Base-by-base conservation (phyloP, 1,140 invertebrate genomes). In the Subanguina moxae region DNA sequence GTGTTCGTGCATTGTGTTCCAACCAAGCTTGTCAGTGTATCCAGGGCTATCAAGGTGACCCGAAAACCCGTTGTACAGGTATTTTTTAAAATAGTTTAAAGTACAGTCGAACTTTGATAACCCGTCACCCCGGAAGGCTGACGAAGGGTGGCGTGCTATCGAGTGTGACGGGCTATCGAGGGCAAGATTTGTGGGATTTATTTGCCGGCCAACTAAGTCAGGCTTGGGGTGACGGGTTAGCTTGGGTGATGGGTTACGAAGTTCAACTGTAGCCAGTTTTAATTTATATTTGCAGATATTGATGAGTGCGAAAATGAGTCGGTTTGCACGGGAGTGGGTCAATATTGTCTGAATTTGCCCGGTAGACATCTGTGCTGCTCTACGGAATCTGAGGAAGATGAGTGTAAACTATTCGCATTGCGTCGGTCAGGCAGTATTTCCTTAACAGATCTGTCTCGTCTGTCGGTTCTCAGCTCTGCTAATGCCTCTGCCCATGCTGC, bases 221-320 rank as follows among this genome's bases (percentile, higher is more conserved):
- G n/a, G n/a, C n/a, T n/a, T n/a, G n/a, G n/a, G n/a, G n/a, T n/a
- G n/a, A n/a, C 30, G 1, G n/a, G 15, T 23, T 1, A n/a, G 57
- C 28, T 25, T 25, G 17, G 46, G n/a, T 23, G 46, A 19, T 1
- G 38, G 52, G 52, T 48, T 1, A n/a, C 0, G 27, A 28, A 27
- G 25, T 43, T 11, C 52, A 64, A 64, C 8, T 19, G 65, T 25
- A n/a, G n/a, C n/a, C n/a, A n/a, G n/a, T n/a, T n/a, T 38, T 11
- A 5, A 38, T 38, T 38, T 56, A 56, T 23, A n/a, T 32, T 72
- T 76, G 21, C 52, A 76, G 76, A 78, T 56, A 43, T 78, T 15
- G 79, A 78, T 61, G 76, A 78, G 65, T 78, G 76, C 57, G 73
- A 78, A 59, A 52, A 71, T 32, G 74, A 76, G 30, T 30, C 43